Conservation (phyloP, 2,888 invertebrate species). For the Sipha maydis region DNA sequence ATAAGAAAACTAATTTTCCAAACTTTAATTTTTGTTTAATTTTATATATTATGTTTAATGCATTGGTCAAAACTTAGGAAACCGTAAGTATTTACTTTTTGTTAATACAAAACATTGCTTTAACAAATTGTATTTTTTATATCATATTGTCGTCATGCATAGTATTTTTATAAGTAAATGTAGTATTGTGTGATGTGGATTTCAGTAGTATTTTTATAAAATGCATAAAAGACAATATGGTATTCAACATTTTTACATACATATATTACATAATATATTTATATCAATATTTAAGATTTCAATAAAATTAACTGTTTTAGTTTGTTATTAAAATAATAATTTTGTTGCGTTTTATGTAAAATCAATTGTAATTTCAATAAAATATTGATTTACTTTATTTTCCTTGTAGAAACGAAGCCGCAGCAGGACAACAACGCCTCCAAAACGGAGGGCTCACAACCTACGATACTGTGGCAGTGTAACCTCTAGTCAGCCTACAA, state of each 20-base stretch:
- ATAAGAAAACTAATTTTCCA: background rate
- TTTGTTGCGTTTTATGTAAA: background rate
- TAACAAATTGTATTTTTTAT: background rate
- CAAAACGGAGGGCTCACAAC: constrained; percentile 92
- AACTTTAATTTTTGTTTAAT: constrained; percentile 43
- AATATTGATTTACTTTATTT: constrained; percentile 27
- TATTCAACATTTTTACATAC: background rate
- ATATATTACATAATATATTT: background rate
- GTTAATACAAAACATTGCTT: background rate
- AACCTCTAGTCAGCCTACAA: constrained; percentile 76
- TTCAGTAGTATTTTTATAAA: constrained; percentile 36
- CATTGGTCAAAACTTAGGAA: constrained; percentile 71
- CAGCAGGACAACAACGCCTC: constrained; percentile 76
- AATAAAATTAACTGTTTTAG: background rate
- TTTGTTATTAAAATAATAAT: background rate
- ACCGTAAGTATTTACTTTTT: constrained; percentile 74
- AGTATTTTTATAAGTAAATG: constrained; percentile 22
- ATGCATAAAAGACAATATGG: constrained; percentile 30
- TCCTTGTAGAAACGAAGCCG: constrained; percentile 83
- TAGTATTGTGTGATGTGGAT: constrained; percentile 48
- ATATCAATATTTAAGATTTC: background rate
- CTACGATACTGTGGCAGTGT: constrained; percentile 99
- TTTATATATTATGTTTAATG: constrained; percentile 59
- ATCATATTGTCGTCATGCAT: constrained; percentile 22
- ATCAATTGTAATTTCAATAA: background rate